phyloP scores from a whole-genome alignment of 2,797 vertebrate genomes.

The Cygnus olor region DNA sequence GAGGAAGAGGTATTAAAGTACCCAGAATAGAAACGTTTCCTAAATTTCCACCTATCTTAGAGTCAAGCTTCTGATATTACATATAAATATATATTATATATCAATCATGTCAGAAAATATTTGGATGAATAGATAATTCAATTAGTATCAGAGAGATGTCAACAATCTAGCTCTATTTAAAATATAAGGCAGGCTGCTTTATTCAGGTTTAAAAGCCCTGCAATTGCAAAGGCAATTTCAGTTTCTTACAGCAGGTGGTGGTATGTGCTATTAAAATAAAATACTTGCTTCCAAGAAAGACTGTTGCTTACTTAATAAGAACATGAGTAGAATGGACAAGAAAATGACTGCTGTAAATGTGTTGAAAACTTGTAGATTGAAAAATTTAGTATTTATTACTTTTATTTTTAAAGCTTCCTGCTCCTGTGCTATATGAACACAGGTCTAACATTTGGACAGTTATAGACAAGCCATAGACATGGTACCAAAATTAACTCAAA shows the following conservation, averaged over 20 bases:
- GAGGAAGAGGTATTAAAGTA: neutral
- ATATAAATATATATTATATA: neutral
- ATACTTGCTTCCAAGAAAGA: slow-evolving; percentile 27
- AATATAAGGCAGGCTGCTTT: neutral
- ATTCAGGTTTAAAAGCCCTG: neutral
- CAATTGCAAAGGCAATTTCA: neutral
- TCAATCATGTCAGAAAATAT: slow-evolving; percentile 14
- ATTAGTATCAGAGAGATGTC: neutral
- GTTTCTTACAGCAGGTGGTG: slow-evolving; percentile 73
- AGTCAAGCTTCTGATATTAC: neutral
- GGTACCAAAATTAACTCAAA: neutral
- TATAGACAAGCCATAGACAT: neutral
- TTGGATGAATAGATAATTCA: slow-evolving; percentile 4
- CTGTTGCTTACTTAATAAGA: slow-evolving; percentile 34
- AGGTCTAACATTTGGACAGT: neutral
- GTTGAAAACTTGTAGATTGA: neutral
- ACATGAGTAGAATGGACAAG: slow-evolving; percentile 15
- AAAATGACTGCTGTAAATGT: slow-evolving; percentile 3
- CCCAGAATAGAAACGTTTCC: neutral
- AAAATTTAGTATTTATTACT: neutral
- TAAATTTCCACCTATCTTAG: neutral
- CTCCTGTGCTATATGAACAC: neutral
- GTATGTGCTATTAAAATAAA: slow-evolving; percentile 61
- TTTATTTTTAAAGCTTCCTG: neutral
- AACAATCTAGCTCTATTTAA: neutral